Evolutionary conservation across 1,140 invertebrate genomes (phyloP).

Genomic region (Drosophila obscura): DNA sequence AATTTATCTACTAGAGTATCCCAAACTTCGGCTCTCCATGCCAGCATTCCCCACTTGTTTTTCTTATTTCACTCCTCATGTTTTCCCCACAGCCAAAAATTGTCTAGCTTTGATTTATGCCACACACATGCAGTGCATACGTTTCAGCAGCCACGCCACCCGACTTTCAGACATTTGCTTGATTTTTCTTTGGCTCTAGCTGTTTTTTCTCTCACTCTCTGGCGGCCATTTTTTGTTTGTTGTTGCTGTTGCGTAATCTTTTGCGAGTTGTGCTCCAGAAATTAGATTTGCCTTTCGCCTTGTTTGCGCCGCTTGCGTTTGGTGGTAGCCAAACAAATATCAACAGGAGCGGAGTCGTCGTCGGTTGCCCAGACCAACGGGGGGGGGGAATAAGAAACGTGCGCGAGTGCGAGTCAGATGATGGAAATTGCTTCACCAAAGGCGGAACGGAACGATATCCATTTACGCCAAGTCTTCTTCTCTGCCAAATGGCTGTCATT

Average conservation of each 20-base stretch:
- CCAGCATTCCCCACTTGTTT: conserved; percentile 19
- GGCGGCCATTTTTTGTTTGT: conserved; percentile 31
- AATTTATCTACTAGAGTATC: background rate
- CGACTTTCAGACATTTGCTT: conserved; percentile 62
- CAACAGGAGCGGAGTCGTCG: conserved; percentile 42
- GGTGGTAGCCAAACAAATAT: conserved; percentile 51
- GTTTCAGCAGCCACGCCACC: conserved; percentile 43
- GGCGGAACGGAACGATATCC: conserved; percentile 17
- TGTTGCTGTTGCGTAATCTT: conserved; percentile 59
- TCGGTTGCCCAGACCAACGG: conserved; percentile 24
- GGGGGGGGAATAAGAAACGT: conserved; percentile 74
- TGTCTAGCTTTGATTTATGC: conserved; percentile 81
- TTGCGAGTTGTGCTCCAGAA: conserved; percentile 32
- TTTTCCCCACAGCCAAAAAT: conserved; percentile 70
- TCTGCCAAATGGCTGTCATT: conserved; percentile 53
- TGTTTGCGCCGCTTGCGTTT: conserved; percentile 26
- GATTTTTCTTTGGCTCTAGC: conserved; percentile 45
- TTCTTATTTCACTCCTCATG: conserved; percentile 56
- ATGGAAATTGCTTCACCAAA: conserved; percentile 21
- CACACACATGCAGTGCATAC: conserved; percentile 79
- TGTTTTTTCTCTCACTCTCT: conserved; percentile 25
- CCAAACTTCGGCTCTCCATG: background rate
- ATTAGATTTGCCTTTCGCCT: conserved; percentile 65
- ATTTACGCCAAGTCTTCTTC: background rate
- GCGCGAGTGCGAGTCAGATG: conserved; percentile 4